Conservation (phyloP, 2,797 vertebrate species). For the Sebastes steindachneri region DNA sequence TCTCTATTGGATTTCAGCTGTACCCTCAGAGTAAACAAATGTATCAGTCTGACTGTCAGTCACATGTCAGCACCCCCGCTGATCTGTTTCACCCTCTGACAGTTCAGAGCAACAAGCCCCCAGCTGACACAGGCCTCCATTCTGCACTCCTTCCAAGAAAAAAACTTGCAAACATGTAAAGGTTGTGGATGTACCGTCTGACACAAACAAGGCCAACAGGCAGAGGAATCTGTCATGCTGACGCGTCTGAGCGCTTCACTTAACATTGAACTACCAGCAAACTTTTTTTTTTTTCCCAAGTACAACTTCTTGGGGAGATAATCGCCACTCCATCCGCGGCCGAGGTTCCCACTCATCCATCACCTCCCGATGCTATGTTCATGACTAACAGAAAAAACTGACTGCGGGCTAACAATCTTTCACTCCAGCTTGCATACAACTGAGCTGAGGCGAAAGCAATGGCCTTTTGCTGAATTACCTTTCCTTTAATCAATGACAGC, state of each 20-base stretch:
- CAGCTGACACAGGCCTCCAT: constrained; percentile 21
- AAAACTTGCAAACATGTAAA: constrained; percentile 28
- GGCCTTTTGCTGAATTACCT: constrained; percentile 75
- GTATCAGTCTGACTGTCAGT: constrained; percentile 29
- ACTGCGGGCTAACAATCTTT: constrained; percentile 72
- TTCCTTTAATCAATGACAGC: constrained; percentile 78
- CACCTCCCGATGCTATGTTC: constrained; percentile 46
- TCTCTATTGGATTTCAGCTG: background rate
- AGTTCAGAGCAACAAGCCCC: constrained; percentile 36
- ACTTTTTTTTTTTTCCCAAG: constrained; percentile 24
- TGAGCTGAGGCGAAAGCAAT: constrained; percentile 56
- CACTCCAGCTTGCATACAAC: constrained; percentile 52
- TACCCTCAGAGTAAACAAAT: constrained; percentile 18
- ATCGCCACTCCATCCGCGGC: constrained; percentile 47
- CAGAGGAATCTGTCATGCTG: constrained; percentile 53
- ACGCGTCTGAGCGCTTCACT: constrained; percentile 53
- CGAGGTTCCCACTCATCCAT: constrained; percentile 59
- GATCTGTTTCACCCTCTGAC: constrained; percentile 33
- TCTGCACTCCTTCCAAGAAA: constrained; percentile 10
- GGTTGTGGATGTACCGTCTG: constrained; percentile 36
- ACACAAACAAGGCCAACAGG: constrained; percentile 57
- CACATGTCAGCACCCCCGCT: background rate
- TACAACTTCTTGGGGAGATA: constrained; percentile 61
- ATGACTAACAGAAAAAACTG: constrained; percentile 48
- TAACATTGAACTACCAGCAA: constrained; percentile 53